phyloP scores from a whole-genome alignment of 1,140 invertebrate genomes.

The Araneus ventricosus region DNA sequence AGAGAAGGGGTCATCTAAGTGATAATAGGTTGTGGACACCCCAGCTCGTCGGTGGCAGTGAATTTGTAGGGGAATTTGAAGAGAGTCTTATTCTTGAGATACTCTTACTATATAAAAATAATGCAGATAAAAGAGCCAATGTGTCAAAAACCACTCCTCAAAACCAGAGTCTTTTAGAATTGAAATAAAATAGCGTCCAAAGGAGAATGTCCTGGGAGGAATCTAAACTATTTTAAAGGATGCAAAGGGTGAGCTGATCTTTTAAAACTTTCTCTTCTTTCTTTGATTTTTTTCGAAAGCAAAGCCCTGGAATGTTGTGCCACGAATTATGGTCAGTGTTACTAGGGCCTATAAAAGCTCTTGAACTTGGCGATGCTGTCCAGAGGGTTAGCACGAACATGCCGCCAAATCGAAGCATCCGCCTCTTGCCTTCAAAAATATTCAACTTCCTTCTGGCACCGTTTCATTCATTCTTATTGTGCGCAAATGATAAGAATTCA shows the following conservation, averaged over 20 bases:
- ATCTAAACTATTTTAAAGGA: conserved; percentile 41
- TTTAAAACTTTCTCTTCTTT: conserved; percentile 42
- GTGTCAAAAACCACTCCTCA: conserved; percentile 27
- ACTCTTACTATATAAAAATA: conserved; percentile 5
- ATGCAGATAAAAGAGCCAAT: not conserved
- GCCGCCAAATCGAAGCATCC: not conserved
- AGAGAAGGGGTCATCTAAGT: too few relatives aligned
- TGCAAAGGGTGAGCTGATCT: conserved; percentile 34
- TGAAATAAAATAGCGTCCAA: conserved; percentile 39
- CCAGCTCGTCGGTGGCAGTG: too few relatives aligned
- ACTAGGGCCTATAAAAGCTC: not conserved
- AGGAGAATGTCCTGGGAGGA: not conserved
- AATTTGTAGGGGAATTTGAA: too few relatives aligned
- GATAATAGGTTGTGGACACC: too few relatives aligned
- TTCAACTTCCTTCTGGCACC: too few relatives aligned
- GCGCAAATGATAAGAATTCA: too few relatives aligned
- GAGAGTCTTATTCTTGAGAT: too few relatives aligned
- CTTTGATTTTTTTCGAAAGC: not conserved
- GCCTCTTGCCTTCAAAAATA: not conserved
- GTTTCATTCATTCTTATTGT: too few relatives aligned
- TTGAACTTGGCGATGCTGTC: not conserved
- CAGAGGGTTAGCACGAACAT: not conserved
- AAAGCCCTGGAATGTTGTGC: conserved; percentile 37
- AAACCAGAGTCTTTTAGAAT: conserved; percentile 7
- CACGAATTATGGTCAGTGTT: conserved; percentile 55